These are phyloP conservation scores for Bombyx mandarina DNA, from an alignment of 1,140 invertebrate species.

Conservation along the genomic window DNA sequence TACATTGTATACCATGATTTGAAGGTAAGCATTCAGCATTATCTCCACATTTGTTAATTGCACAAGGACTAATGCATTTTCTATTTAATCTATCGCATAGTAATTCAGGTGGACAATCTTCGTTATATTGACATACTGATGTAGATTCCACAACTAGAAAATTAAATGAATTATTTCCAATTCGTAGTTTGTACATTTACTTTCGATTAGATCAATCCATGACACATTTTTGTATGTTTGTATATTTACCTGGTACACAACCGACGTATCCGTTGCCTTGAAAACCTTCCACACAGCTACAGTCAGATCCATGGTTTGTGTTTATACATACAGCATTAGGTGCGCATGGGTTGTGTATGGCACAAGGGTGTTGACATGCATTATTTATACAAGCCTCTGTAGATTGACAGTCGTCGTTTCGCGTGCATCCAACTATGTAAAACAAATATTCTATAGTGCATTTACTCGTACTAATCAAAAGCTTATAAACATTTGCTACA, in stretches of 20 bases:
- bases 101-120: slow-evolving; percentile 87
- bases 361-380: slow-evolving; percentile 87
- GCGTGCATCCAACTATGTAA: slow-evolving; percentile 83
- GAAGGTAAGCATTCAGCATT: slow-evolving; percentile 85
- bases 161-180: slow-evolving; percentile 3
- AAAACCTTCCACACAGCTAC: slow-evolving; percentile 86
- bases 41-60: slow-evolving; percentile 85
- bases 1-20: slow-evolving; percentile 84
- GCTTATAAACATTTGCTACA: not conserved
- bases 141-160: slow-evolving; percentile 75
- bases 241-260: slow-evolving; percentile 79
- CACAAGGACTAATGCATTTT: slow-evolving; percentile 87
- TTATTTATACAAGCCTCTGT: slow-evolving; percentile 86
- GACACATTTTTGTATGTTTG: slow-evolving; percentile 1
- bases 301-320: slow-evolving; percentile 88
- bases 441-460: slow-evolving; percentile 29
- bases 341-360: slow-evolving; percentile 85
- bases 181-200: no score
- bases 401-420: slow-evolving; percentile 84
- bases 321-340: slow-evolving; percentile 89
- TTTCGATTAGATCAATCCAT: no score
- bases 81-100: slow-evolving; percentile 86
- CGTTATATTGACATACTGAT: slow-evolving; percentile 89
- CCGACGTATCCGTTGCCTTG: slow-evolving; percentile 88
- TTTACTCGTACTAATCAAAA: not conserved